Evolutionary conservation across 2,113 vertebrate species (phyloP).

Genomic region (Parus major): DNA sequence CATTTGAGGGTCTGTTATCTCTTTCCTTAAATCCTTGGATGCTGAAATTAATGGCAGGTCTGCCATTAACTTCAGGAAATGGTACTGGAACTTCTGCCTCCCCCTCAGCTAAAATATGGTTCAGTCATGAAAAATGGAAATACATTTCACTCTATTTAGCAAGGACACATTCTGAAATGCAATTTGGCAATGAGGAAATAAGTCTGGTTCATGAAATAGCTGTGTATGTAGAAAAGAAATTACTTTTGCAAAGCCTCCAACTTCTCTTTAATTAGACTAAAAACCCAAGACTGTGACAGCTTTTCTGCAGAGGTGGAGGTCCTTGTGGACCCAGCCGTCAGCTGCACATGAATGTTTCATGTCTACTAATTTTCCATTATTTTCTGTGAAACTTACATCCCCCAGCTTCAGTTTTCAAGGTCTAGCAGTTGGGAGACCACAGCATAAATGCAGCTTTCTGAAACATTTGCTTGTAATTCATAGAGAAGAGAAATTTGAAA

Average conservation of each 20-base stretch:
- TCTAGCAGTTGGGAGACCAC: not conserved
- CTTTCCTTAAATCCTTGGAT: conserved; percentile 16
- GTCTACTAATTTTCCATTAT: not conserved
- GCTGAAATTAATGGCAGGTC: conserved; percentile 22
- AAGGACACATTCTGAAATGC: conserved; percentile 44
- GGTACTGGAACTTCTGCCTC: conserved; percentile 31
- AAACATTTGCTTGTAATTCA: not conserved
- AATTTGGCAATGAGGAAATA: conserved; percentile 23
- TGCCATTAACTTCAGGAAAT: conserved; percentile 51
- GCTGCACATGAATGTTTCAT: not conserved
- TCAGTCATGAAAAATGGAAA: conserved; percentile 49
- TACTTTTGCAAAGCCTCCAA: conserved; percentile 17
- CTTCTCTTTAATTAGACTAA: conserved; percentile 47
- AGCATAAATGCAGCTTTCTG: not conserved
- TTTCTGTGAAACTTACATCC: not conserved
- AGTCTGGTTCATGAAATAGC: conserved; percentile 15
- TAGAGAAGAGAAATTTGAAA: not conserved
- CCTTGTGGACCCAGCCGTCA: not conserved
- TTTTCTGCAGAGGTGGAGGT: not conserved
- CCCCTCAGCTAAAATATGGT: conserved; percentile 21
- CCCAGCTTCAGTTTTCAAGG: not conserved
- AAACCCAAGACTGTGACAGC: conserved; percentile 1
- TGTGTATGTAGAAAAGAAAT: conserved; percentile 27
- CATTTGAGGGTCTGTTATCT: conserved; percentile 41
- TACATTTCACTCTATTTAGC: conserved; percentile 48